Evolutionary conservation across 2,113 vertebrate species (phyloP).

Genomic region (Pelobates fuscus): DNA sequence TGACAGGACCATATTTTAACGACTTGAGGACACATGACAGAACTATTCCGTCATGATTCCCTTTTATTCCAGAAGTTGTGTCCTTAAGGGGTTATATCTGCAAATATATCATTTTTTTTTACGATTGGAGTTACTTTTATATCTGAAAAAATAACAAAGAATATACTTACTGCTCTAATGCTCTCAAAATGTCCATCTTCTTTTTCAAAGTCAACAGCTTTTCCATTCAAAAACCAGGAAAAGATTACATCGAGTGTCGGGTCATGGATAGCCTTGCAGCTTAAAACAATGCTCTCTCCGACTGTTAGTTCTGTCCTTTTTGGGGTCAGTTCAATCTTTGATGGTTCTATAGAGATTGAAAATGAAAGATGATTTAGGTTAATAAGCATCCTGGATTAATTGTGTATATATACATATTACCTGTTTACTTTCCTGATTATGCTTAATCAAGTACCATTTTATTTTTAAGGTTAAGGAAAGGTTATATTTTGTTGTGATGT

Average conservation of each 20-base stretch:
- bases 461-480: too few species aligned
- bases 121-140: too few species aligned
- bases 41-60: too few species aligned
- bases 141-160: neutral
- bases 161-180: conserved; percentile 89
- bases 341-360: conserved; percentile 79
- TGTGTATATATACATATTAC: neutral
- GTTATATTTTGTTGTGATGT: too few species aligned
- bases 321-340: conserved; percentile 88
- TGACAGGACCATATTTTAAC: too few species aligned
- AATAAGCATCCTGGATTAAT: neutral
- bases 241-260: conserved; percentile 84
- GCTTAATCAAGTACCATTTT: too few species aligned
- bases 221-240: conserved; percentile 87
- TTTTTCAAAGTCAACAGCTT: conserved; percentile 83
- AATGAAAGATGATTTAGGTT: conserved; percentile 26
- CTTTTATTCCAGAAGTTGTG: too few species aligned
- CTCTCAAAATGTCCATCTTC: conserved; percentile 93
- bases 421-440: neutral
- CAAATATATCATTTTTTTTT: too few species aligned
- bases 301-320: conserved; percentile 87
- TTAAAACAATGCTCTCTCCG: conserved; percentile 93
- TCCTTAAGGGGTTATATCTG: too few species aligned
- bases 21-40: too few species aligned
- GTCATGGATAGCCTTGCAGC: conserved; percentile 89